A percentile compares a stretch with the other conserved stretches of the same genome.
Conservation (phyloP, 2,797 vertebrate genomes). For the Acomys russatus region DNA sequence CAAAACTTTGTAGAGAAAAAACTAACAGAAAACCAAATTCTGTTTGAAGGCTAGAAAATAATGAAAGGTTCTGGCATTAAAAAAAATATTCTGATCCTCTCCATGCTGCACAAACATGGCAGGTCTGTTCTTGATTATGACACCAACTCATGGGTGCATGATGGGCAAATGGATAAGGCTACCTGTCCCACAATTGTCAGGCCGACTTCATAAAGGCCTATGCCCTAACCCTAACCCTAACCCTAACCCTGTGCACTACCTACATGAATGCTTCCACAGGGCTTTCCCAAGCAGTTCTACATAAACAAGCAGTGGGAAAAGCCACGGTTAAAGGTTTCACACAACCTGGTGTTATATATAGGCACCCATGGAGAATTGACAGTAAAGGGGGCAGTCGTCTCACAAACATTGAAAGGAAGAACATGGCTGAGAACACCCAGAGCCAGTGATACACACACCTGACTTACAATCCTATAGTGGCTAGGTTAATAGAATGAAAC, state of each 20-base stretch:
- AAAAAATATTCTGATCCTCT: background rate
- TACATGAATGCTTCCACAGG: background rate
- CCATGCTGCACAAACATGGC: background rate
- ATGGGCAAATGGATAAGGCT: background rate
- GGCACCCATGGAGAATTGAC: background rate
- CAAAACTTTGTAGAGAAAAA: background rate
- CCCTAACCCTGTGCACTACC: no score
- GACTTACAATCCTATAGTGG: background rate
- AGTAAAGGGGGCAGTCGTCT: background rate
- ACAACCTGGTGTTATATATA: background rate
- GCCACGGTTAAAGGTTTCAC: background rate
- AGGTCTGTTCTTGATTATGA: background rate
- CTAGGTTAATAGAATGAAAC: background rate
- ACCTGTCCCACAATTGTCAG: background rate
- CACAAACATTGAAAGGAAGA: background rate
- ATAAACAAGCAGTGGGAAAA: background rate
- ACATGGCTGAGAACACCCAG: background rate
- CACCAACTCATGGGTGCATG: background rate
- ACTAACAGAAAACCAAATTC: background rate
- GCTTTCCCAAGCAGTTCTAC: background rate
- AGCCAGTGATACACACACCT: background rate
- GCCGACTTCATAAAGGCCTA: background rate
- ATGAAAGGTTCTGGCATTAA: background rate
- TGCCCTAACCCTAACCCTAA: no score
- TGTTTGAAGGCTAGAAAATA: background rate